These are phyloP conservation scores for Phengaris alcon DNA, from an alignment of 2,888 invertebrate species.

Conservation along the genomic window DNA sequence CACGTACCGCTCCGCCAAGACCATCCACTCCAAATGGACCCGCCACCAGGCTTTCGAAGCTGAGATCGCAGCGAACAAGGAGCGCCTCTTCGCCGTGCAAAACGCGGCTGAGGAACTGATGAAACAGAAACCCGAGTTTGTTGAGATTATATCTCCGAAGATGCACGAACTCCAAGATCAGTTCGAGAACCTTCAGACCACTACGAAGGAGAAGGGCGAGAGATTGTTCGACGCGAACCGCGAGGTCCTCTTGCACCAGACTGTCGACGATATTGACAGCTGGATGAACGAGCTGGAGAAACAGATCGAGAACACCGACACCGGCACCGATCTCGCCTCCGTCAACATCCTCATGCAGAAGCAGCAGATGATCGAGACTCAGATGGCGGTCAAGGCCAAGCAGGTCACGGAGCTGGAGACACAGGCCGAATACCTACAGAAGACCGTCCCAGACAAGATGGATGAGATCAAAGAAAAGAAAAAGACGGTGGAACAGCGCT, in stretches of 20 bases:
- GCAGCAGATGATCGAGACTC: conserved; percentile 98
- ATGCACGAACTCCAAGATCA: conserved; percentile 92
- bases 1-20: conserved; percentile 98
- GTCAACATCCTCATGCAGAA: conserved; percentile 99
- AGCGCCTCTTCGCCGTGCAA: conserved; percentile 90
- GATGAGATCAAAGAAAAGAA: conserved; percentile 97
- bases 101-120: conserved; percentile 94
- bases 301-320: conserved; percentile 96
- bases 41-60: conserved; percentile 99
- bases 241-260: conserved; percentile 97
- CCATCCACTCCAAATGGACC: conserved; percentile 99
- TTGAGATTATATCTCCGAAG: conserved; percentile 94
- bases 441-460: conserved; percentile 96
- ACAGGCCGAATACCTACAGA: conserved; percentile 96
- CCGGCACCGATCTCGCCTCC: conserved; percentile 96
- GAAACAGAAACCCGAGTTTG: conserved; percentile 96
- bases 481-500: conserved; percentile 94
- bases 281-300: conserved; percentile 99
- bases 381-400: conserved; percentile 97
- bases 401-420: conserved; percentile 97
- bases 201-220: conserved; percentile 96
- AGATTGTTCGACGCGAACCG: conserved; percentile 98
- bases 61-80: conserved; percentile 98
- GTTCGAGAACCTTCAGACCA: conserved; percentile 94
- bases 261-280: conserved; percentile 98